Conservation (phyloP, 2,797 vertebrate genomes). For the Galaxias olidus region DNA sequence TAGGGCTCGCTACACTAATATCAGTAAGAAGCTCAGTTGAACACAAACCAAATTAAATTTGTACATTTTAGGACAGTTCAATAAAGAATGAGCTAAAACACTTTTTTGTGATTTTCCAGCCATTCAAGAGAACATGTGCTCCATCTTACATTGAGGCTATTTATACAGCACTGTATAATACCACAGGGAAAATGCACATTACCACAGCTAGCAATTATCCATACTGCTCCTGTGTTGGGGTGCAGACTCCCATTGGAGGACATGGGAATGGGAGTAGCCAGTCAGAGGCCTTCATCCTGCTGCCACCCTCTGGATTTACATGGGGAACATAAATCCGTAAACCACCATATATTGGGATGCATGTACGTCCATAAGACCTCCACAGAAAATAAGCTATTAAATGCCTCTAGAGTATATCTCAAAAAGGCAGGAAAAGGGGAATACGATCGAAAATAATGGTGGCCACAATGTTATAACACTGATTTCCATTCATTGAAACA, state of each 20-base stretch:
- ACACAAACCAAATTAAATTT: no score
- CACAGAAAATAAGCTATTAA: constrained; percentile 22
- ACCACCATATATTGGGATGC: constrained; percentile 10
- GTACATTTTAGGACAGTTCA: neutral
- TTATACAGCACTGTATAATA: constrained; percentile 21
- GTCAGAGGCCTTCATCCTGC: constrained; percentile 31
- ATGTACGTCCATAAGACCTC: constrained; percentile 1
- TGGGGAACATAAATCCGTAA: constrained; percentile 44
- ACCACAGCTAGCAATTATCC: constrained; percentile 3
- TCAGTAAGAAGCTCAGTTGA: no score
- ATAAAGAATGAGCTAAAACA: neutral
- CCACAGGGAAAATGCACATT: constrained; percentile 11
- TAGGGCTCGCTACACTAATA: no score
- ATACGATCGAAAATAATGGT: neutral
- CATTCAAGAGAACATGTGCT: constrained; percentile 2
- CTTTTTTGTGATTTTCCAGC: neutral
- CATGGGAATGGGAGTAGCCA: constrained; percentile 31
- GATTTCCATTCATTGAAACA: neutral
- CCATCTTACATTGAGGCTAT: constrained; percentile 2
- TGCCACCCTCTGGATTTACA: constrained; percentile 39
- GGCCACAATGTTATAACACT: no score
- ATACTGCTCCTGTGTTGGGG: neutral
- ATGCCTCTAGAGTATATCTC: constrained; percentile 16
- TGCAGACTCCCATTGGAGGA: constrained; percentile 3
- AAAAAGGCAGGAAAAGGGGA: constrained; percentile 10